phyloP scores from a whole-genome alignment of 2,888 invertebrate species.

The Euclidia mi region DNA sequence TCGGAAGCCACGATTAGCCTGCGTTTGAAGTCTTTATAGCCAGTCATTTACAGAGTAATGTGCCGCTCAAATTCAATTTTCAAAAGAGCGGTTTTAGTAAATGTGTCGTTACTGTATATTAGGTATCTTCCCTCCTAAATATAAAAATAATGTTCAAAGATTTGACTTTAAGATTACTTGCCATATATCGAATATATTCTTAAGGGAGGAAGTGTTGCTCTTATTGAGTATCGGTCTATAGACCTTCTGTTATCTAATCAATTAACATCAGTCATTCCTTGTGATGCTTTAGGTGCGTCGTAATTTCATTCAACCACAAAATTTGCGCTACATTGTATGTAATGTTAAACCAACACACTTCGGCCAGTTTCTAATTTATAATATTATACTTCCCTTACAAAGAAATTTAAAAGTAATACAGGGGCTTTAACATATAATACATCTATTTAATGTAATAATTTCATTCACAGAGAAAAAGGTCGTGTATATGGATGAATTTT shows the following conservation, averaged over 20 bases:
- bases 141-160: slow-evolving; percentile 57
- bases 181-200: slow-evolving; percentile 3
- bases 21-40: slow-evolving; percentile 88
- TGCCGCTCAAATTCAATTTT: slow-evolving; percentile 85
- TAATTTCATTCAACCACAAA: slow-evolving; percentile 1
- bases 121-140: slow-evolving; percentile 62
- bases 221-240: not conserved
- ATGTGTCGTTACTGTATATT: slow-evolving; percentile 72
- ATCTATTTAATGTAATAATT: slow-evolving; percentile 64
- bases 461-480: slow-evolving; percentile 77
- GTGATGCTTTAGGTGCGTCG: slow-evolving; percentile 4
- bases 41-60: slow-evolving; percentile 85
- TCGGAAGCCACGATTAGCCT: slow-evolving; percentile 88
- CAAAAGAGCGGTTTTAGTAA: slow-evolving; percentile 75
- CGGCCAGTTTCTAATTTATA: slow-evolving; percentile 7
- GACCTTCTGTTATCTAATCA: slow-evolving; percentile 1
- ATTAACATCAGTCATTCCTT: slow-evolving; percentile 17
- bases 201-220: not conserved
- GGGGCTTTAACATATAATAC: slow-evolving; percentile 32
- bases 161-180: slow-evolving; percentile 48
- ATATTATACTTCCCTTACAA: slow-evolving; percentile 17
- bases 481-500: slow-evolving; percentile 80
- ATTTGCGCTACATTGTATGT: slow-evolving; percentile 8
- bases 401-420: slow-evolving; percentile 18
- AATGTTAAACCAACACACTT: slow-evolving; percentile 12